Conservation (phyloP, 2,888 invertebrate genomes). For the Caenorhabditis sp. region DNA sequence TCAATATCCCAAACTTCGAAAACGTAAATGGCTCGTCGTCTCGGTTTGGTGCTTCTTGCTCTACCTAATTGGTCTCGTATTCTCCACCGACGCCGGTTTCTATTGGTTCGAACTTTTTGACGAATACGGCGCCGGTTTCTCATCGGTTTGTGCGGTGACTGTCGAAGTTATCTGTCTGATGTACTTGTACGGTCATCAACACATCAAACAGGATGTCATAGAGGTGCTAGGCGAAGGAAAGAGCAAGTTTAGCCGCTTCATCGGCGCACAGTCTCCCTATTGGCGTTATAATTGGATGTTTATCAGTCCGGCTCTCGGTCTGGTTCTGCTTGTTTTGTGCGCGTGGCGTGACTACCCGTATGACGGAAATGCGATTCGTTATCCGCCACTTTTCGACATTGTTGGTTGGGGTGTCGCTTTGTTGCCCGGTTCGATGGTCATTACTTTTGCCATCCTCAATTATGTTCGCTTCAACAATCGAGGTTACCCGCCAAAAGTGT, state of each 20-base stretch:
- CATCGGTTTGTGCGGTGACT: not conserved
- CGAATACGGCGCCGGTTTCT: conserved; percentile 3
- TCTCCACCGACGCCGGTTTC: not conserved
- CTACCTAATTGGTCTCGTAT: conserved; percentile 2
- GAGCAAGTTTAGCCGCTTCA: not conserved
- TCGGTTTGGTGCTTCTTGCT: not conserved
- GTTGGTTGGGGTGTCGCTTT: conserved; percentile 15
- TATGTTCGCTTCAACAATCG: conserved; percentile 2
- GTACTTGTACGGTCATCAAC: not conserved
- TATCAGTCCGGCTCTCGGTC: conserved; percentile 18
- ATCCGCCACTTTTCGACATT: conserved; percentile 22
- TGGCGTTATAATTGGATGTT: conserved; percentile 21
- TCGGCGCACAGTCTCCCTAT: conserved; percentile 6
- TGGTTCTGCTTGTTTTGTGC: conserved; percentile 9
- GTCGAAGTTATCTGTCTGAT: not conserved
- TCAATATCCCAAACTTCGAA: conserved; percentile 2
- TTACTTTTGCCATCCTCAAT: conserved; percentile 1
- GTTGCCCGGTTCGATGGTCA: conserved; percentile 9
- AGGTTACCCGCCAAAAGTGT: conserved; percentile 3
- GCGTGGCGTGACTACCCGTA: conserved; percentile 11
- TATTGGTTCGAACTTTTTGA: conserved; percentile 5
- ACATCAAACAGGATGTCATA: not conserved
- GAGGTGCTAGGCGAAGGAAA: not conserved
- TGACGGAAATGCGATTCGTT: not conserved
- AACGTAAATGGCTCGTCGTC: not conserved